Evolutionary conservation across 2,888 invertebrate genomes (phyloP), one percentile per base, ranked within the genome.

Genomic region (Eristalis pertinax): DNA sequence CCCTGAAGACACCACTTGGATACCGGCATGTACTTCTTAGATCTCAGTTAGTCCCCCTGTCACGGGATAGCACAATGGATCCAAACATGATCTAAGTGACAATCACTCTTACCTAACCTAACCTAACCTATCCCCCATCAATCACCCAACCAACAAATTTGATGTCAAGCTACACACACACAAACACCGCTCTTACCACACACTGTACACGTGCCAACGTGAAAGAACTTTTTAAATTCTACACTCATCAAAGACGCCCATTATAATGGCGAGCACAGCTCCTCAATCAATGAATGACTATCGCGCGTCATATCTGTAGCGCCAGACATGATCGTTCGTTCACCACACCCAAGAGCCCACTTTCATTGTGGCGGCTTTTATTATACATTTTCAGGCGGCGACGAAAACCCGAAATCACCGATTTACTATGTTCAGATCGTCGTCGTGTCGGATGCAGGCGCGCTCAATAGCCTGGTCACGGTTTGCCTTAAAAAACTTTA

Each of bases 291-390:
- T 68, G 41, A 68, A 68, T 32, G 19, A 50, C 19, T 50, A 50
- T 50, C 50, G 29, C 50, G 29, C 68, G 68, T 68, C 68, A 68
- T 50, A 68, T 68, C 29, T 68, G 29, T 68, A 68, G 68, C 68
- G 68, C 68, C 68, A 41, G 50, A 13, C 29, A 32, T 50, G 50
- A 50, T 19, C 50, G 50, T 50, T 19, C 19, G 50, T 50, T 19
- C 19, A 50, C 50, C 68, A 68, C 69, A 69, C 56, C 69, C 56
- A 50, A 32, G 69, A 32, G 8, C n/a, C n/a, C 32, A 7, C 32
- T 69, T 32, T 50, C 29, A 68, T 19, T 68, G 50, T 50, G 19
- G 19, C 29, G 68, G 19, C 32, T 29, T 68, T 29, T 19, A 68
- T 50, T 29, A 50, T n/a, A 32, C 43, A n/a, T 7, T 43, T 43